These are phyloP conservation scores for Schizopygopsis malacanthus DNA, from an alignment of 2,797 vertebrate species.

Conservation along the genomic window DNA sequence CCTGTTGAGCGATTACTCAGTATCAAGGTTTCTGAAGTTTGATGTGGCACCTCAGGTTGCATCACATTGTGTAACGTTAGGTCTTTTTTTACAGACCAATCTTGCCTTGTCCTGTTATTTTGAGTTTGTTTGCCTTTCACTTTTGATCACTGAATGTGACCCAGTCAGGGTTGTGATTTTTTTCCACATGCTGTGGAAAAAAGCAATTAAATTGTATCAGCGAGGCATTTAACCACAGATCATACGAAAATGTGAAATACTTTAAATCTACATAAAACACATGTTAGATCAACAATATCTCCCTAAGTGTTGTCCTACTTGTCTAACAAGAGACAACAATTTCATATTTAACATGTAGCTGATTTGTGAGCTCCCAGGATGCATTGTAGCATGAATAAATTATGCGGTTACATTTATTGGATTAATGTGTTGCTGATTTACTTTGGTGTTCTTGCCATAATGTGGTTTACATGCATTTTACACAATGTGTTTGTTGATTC, in stretches of 20 bases:
- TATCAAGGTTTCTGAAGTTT: slow-evolving; percentile 5
- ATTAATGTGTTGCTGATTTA: neutral
- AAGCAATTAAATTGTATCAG: neutral
- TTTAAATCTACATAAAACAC: neutral
- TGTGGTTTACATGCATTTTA: neutral
- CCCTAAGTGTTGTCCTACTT: neutral
- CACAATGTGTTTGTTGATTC: neutral
- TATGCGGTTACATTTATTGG: neutral
- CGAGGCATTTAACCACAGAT: neutral
- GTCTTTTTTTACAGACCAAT: neutral
- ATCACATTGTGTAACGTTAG: neutral
- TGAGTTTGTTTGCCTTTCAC: neutral
- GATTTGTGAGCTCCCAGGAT: neutral
- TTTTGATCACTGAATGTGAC: neutral
- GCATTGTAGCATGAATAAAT: neutral
- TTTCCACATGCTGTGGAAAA: neutral
- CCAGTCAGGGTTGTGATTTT: neutral
- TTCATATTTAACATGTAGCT: neutral
- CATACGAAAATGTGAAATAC: neutral
- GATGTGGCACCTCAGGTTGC: neutral
- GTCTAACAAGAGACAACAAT: neutral
- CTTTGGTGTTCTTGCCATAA: neutral
- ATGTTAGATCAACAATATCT: neutral
- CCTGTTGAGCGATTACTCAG: neutral
- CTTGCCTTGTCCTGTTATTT: neutral